These are phyloP conservation scores for Galerucella nymphaeae DNA, from an alignment of 2,888 invertebrate species.

Conservation along the genomic window DNA sequence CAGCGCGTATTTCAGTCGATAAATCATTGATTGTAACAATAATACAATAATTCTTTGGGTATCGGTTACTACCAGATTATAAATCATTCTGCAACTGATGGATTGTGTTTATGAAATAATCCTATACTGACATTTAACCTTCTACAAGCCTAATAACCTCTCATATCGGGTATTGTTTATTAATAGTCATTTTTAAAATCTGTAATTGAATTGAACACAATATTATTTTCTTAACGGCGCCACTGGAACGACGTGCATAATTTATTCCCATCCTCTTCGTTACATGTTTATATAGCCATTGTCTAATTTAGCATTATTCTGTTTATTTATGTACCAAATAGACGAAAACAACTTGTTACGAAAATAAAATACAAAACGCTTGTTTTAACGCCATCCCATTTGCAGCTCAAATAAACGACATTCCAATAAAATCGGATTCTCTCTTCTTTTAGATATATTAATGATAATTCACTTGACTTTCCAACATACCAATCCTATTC, in stretches of 20 bases:
- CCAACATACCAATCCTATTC: not conserved
- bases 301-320: constrained; percentile 46
- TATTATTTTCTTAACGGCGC: not conserved
- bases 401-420: constrained; percentile 21
- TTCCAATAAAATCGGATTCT: constrained; percentile 4
- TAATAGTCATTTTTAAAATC: no score
- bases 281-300: constrained; percentile 42
- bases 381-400: constrained; percentile 20
- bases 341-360: constrained; percentile 15
- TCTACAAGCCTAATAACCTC: constrained; percentile 17
- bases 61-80: constrained; percentile 20
- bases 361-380: constrained; percentile 17
- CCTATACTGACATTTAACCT: constrained; percentile 25
- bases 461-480: not conserved
- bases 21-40: constrained; percentile 25
- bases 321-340: constrained; percentile 38
- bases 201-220: not conserved
- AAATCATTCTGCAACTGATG: constrained; percentile 19
- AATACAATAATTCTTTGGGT: constrained; percentile 15
- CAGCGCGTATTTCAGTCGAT: constrained; percentile 3
- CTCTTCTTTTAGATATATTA: not conserved
- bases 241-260: constrained; percentile 35
- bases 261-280: constrained; percentile 39
- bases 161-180: constrained; percentile 12
- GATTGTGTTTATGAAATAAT: constrained; percentile 26